These are phyloP conservation scores for Luscinia megarhynchos DNA, from an alignment of 2,797 vertebrate genomes.

Conservation along the genomic window DNA sequence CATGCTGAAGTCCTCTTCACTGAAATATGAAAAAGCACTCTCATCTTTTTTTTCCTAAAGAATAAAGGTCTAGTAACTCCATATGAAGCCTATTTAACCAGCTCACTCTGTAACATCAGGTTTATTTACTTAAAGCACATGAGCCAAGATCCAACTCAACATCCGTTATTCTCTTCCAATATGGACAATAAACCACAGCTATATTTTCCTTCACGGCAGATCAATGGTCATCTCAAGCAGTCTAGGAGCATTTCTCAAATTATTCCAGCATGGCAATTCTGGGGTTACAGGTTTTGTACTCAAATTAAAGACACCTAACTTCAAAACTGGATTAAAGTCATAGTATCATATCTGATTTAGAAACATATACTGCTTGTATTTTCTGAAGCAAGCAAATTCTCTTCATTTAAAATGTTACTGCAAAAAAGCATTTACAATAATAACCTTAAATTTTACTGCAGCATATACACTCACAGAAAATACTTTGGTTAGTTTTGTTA, in stretches of 20 bases:
- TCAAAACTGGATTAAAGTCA: neutral
- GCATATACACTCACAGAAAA: neutral
- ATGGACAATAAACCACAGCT: fast-evolving
- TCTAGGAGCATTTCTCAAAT: neutral
- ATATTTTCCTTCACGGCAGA: neutral
- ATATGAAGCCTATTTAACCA: neutral
- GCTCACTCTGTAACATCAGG: neutral
- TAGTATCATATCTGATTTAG: neutral
- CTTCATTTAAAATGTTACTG: neutral
- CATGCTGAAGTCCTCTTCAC: neutral
- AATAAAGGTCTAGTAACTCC: neutral
- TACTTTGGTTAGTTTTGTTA: neutral
- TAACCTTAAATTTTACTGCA: neutral
- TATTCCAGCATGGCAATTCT: neutral
- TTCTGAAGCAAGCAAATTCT: neutral
- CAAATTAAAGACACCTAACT: neutral
- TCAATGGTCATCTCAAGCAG: neutral
- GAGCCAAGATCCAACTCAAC: neutral
- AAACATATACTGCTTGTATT: neutral
- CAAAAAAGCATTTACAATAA: neutral
- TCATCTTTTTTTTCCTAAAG: neutral
- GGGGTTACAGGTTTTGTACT: neutral
- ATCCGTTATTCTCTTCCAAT: neutral
- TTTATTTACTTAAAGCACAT: neutral
- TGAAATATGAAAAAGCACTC: neutral